Evolutionary conservation across 2,888 invertebrate species (phyloP).

Genomic region (Hydriomena furcata): DNA sequence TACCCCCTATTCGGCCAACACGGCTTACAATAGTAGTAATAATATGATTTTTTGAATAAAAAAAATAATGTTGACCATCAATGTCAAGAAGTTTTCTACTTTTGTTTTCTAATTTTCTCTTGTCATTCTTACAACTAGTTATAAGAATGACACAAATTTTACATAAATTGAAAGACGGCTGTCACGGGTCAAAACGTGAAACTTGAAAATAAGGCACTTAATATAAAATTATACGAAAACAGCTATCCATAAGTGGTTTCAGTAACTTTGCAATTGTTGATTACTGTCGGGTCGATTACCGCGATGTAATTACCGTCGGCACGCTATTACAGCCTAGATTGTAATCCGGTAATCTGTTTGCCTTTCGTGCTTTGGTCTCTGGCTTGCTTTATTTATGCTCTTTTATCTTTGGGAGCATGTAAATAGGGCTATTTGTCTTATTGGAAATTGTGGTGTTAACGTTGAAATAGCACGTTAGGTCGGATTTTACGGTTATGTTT

Average conservation of each 20-base stretch:
- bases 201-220: constrained; percentile 26
- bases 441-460: constrained; percentile 39
- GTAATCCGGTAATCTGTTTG: constrained; percentile 48
- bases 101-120: too few relatives aligned
- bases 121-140: too few relatives aligned
- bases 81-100: too few relatives aligned
- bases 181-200: constrained; percentile 7
- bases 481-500: constrained; percentile 19
- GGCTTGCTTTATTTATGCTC: constrained; percentile 29
- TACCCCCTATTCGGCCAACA: too few relatives aligned
- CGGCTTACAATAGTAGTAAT: too few relatives aligned
- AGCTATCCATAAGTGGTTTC: constrained; percentile 53
- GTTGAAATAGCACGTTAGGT: constrained; percentile 33
- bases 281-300: constrained; percentile 48
- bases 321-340: constrained; percentile 40
- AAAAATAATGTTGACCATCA: too few relatives aligned
- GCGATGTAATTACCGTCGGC: constrained; percentile 35
- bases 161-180: neutral
- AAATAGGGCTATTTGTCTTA: constrained; percentile 36
- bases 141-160: too few relatives aligned
- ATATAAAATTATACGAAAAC: constrained; percentile 57
- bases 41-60: too few relatives aligned
- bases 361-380: constrained; percentile 40
- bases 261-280: constrained; percentile 58
- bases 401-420: constrained; percentile 38